These are phyloP conservation scores for Lepidochrysops patricia DNA, from an alignment of 2,888 invertebrate genomes.

Conservation along the genomic window DNA sequence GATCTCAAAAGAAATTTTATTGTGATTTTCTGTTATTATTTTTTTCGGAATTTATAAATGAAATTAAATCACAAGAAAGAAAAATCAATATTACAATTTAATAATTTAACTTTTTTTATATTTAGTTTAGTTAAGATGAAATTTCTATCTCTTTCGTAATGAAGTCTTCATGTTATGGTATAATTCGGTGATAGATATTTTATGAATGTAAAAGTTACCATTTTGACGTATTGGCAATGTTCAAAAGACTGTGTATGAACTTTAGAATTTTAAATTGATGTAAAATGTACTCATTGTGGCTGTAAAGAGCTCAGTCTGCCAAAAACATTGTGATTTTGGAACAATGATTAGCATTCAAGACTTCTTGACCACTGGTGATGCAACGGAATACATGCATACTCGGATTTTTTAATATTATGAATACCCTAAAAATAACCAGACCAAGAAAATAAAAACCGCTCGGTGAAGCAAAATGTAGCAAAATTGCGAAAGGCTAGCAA, in stretches of 20 bases:
- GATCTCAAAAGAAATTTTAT: conserved; percentile 24
- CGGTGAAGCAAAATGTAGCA: no score
- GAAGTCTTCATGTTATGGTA: conserved; percentile 2
- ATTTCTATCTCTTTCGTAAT: conserved; percentile 12
- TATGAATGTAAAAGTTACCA: conserved; percentile 21
- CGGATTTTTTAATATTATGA: no score
- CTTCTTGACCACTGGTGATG: conserved; percentile 1
- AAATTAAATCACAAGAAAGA: background rate
- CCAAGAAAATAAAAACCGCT: no score
- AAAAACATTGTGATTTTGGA: conserved; percentile 28
- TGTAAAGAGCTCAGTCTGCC: conserved; percentile 30
- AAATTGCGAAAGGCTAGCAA: no score
- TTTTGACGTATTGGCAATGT: conserved; percentile 18
- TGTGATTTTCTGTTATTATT: conserved; percentile 18
- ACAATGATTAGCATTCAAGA: conserved; percentile 6
- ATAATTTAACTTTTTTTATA: conserved; percentile 1
- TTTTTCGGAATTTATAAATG: conserved; percentile 12
- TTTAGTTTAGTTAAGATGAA: conserved; percentile 13
- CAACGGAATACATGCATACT: background rate
- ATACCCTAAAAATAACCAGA: no score
- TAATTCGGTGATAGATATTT: conserved; percentile 5
- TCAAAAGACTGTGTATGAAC: conserved; percentile 19
- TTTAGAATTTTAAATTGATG: conserved; percentile 17
- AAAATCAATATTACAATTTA: conserved; percentile 12
- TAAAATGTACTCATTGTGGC: conserved; percentile 16